These are phyloP conservation scores for Protobothrops mucrosquamatus DNA, from an alignment of 2,113 vertebrate species.

Conservation along the genomic window DNA sequence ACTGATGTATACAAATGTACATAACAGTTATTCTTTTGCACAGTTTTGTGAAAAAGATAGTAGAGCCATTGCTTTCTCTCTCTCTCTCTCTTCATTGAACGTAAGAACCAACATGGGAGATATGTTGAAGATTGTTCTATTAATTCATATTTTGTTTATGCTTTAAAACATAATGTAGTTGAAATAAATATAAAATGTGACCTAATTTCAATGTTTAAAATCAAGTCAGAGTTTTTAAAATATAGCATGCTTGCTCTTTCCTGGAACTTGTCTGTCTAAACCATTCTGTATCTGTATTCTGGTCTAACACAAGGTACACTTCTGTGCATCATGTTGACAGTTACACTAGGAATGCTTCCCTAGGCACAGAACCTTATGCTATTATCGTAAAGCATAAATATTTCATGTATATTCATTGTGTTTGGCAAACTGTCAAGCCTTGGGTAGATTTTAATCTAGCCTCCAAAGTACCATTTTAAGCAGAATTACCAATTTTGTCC, in stretches of 20 bases:
- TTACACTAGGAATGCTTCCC: neutral
- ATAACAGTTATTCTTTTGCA: neutral
- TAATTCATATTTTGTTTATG: neutral
- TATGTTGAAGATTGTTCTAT: neutral
- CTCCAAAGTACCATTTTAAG: neutral
- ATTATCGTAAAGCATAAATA: neutral
- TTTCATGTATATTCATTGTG: neutral
- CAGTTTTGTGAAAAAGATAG: neutral
- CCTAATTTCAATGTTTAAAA: neutral
- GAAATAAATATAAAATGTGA: neutral
- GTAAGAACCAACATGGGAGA: neutral
- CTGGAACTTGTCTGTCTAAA: neutral
- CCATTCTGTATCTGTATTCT: neutral
- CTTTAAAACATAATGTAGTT: neutral
- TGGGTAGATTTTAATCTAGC: neutral
- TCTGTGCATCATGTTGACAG: neutral
- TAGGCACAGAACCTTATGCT: neutral
- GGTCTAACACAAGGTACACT: neutral
- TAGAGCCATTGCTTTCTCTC: neutral
- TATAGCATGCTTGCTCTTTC: neutral
- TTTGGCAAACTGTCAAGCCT: neutral
- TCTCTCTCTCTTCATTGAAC: neutral
- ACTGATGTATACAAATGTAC: neutral
- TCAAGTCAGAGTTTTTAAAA: neutral
- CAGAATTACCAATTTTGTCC: neutral